Evolutionary conservation across 2,888 invertebrate genomes (phyloP).

Genomic region (Itoplectis maculator): DNA sequence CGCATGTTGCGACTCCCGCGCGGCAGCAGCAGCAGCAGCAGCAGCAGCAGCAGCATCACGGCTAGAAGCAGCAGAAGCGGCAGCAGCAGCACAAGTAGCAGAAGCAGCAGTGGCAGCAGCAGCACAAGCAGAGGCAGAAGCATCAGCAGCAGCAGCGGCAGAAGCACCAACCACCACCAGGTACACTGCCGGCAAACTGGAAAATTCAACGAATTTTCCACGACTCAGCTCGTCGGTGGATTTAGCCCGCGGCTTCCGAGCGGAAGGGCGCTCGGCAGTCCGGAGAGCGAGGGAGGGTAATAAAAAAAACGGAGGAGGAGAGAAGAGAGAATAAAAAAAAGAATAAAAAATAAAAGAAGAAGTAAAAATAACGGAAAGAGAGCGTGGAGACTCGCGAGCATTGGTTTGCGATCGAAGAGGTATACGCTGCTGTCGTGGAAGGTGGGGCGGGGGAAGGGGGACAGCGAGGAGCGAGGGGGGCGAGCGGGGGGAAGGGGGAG

Average conservation of each 20-base stretch:
- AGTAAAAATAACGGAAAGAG: slow-evolving; percentile 33
- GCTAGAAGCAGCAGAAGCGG: too few relatives aligned
- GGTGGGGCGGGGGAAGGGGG: not conserved
- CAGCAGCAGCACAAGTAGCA: not conserved
- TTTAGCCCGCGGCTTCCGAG: slow-evolving; percentile 23
- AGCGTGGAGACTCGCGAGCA: slow-evolving; percentile 35
- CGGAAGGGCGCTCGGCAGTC: slow-evolving; percentile 7
- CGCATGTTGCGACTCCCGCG: slow-evolving; percentile 14
- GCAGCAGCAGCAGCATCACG: not conserved
- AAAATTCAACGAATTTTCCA: slow-evolving; percentile 52
- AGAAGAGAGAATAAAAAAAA: slow-evolving; percentile 37
- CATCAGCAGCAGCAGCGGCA: not conserved
- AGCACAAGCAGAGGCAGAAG: not conserved
- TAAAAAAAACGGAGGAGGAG: slow-evolving; percentile 33
- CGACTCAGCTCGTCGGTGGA: slow-evolving; percentile 24
- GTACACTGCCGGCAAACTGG: slow-evolving; percentile 25
- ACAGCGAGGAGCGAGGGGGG: not conserved
- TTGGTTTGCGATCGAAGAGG: slow-evolving; percentile 48
- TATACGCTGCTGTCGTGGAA: not conserved
- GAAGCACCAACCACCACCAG: not conserved
- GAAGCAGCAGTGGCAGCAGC: not conserved
- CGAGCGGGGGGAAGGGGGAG: slow-evolving; percentile 4
- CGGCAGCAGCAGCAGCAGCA: not conserved
- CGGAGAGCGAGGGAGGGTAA: slow-evolving; percentile 19
- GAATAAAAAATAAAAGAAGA: slow-evolving; percentile 33